Evolutionary conservation across 2,113 vertebrate genomes (phyloP).

Genomic region (Podocnemis expansa): DNA sequence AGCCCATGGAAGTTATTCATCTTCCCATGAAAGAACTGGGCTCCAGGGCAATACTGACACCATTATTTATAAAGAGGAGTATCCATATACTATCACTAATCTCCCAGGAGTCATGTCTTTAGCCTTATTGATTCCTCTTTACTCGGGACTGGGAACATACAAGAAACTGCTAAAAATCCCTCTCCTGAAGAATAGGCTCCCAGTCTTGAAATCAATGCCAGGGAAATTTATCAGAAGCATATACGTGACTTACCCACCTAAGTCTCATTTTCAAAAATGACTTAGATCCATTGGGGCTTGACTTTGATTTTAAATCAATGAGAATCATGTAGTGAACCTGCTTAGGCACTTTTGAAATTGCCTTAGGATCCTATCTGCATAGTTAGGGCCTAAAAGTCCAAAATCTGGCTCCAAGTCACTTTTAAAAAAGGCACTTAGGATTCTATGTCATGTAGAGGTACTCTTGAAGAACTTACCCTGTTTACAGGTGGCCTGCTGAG

Average conservation of each 20-base stretch:
- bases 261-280: constrained; percentile 37
- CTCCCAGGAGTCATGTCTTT: not conserved
- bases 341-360: constrained; percentile 44
- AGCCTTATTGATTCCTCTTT: not conserved
- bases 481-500: not conserved
- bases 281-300: constrained; percentile 31
- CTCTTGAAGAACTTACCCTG: not conserved
- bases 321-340: not conserved
- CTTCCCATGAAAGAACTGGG: not conserved
- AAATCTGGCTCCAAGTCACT: constrained; percentile 33
- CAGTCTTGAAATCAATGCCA: not conserved
- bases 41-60: not conserved
- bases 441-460: not conserved
- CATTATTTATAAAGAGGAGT: not conserved
- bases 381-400: not conserved
- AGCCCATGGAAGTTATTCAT: not conserved
- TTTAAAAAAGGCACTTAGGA: constrained; percentile 17
- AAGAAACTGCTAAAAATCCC: not conserved
- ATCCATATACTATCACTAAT: not conserved
- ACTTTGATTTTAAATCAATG: constrained; percentile 18
- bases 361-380: constrained; percentile 4
- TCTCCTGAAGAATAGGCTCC: not conserved
- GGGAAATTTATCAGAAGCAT: constrained; percentile 44
- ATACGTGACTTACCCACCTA: constrained; percentile 27
- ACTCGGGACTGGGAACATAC: not conserved